These are phyloP conservation scores for Halcyon badia DNA, from an alignment of 2,797 vertebrate genomes.

Conservation along the genomic window DNA sequence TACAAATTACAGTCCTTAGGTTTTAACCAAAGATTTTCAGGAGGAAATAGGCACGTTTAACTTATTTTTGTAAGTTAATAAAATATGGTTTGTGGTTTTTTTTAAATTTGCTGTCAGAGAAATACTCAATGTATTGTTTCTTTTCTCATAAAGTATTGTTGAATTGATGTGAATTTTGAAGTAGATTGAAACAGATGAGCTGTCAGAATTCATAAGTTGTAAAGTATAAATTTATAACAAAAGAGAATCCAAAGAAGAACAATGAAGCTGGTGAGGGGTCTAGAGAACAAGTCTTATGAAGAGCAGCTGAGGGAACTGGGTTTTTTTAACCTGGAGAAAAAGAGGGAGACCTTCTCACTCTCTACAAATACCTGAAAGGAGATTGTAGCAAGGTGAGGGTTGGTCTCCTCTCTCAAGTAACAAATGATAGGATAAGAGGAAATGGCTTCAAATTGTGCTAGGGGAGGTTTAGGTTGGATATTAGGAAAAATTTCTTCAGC, in stretches of 20 bases:
- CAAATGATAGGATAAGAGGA: neutral
- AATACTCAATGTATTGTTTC: neutral
- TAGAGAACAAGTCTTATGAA: neutral
- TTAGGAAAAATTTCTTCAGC: neutral
- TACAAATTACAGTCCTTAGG: neutral
- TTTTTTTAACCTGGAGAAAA: neutral
- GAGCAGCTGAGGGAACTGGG: neutral
- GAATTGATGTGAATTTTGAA: neutral
- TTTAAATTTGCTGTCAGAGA: neutral
- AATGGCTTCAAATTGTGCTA: neutral
- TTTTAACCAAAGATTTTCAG: neutral
- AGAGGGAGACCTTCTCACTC: neutral
- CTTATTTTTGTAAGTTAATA: slow-evolving; percentile 8
- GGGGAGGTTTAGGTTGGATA: neutral
- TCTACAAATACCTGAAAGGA: neutral
- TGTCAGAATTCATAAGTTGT: neutral
- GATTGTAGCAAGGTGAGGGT: neutral
- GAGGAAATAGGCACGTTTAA: neutral
- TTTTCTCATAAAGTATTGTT: neutral
- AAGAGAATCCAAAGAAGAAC: neutral
- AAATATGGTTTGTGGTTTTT: neutral
- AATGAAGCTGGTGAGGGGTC: neutral
- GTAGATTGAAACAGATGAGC: neutral
- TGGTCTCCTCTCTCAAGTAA: neutral
- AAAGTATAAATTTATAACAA: neutral